These are phyloP conservation scores for Umimayanthus kanabou DNA, from an alignment of 92 coral and sea anemone species.

Conservation along the genomic window DNA sequence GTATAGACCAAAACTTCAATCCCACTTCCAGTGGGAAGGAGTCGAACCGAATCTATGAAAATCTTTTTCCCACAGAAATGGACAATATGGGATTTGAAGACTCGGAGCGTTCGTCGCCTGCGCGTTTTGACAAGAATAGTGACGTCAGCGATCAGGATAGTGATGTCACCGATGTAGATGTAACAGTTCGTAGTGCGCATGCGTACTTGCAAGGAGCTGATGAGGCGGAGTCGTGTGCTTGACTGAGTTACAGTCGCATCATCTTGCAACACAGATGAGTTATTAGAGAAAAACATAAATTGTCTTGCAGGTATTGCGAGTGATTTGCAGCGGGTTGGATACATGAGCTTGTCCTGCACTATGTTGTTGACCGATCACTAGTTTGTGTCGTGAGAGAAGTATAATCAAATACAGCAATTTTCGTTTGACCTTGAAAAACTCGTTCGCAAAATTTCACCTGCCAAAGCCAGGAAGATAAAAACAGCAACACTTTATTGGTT, in stretches of 20 bases:
- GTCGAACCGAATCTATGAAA: constrained; percentile 28
- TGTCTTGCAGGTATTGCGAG: background rate
- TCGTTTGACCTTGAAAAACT: no score
- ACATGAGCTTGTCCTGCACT: background rate
- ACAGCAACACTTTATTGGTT: no score
- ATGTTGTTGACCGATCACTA: no score
- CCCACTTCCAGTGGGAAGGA: background rate
- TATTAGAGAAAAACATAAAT: background rate
- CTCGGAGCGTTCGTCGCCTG: constrained; percentile 40
- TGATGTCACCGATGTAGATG: constrained; percentile 19
- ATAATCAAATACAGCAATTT: no score
- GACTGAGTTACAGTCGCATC: background rate
- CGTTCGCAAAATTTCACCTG: no score
- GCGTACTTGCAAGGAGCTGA: constrained; percentile 29
- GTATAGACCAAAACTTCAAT: constrained; percentile 10
- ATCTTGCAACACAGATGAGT: constrained; percentile 2
- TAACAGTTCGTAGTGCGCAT: background rate
- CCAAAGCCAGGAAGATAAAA: no score
- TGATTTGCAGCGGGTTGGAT: background rate
- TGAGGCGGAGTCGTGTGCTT: constrained; percentile 26
- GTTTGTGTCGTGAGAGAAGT: no score
- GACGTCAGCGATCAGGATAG: constrained; percentile 42
- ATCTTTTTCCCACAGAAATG: constrained; percentile 31
- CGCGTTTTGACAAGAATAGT: constrained; percentile 34
- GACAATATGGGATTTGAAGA: constrained; percentile 41